These are phyloP conservation scores for Chironomus riparius DNA, from an alignment of 2,888 invertebrate genomes.

Conservation along the genomic window DNA sequence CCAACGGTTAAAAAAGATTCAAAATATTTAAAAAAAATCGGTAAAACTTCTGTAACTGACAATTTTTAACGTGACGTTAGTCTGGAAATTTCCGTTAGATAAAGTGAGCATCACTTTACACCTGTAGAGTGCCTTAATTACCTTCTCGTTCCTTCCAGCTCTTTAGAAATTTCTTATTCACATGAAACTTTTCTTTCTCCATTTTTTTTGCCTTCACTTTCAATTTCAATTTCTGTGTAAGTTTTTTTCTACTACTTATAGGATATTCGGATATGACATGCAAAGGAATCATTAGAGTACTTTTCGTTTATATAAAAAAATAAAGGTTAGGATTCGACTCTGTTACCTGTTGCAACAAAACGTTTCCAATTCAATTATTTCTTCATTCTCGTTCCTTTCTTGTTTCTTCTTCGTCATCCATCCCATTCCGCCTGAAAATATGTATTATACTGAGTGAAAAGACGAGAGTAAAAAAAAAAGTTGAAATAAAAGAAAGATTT, in stretches of 20 bases:
- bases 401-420: not conserved
- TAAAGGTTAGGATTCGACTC: not conserved
- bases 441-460: not conserved
- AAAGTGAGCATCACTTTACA: not conserved
- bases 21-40: too few relatives aligned
- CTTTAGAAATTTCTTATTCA: not conserved
- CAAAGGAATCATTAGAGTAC: not conserved
- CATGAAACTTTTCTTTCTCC: not conserved
- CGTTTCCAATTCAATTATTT: constrained; percentile 1
- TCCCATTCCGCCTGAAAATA: not conserved
- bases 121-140: not conserved
- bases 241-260: not conserved
- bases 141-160: not conserved
- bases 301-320: not conserved
- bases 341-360: constrained; percentile 5
- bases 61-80: too few relatives aligned
- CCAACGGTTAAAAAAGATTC: too few relatives aligned
- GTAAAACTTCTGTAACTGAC: too few relatives aligned
- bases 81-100: not conserved
- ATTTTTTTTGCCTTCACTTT: not conserved
- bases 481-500: not conserved
- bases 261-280: not conserved
- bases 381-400: not conserved
- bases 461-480: not conserved
- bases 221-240: not conserved